These are phyloP conservation scores for Pantherophis vulpinus DNA, from an alignment of 2,797 vertebrate genomes.

Conservation along the genomic window DNA sequence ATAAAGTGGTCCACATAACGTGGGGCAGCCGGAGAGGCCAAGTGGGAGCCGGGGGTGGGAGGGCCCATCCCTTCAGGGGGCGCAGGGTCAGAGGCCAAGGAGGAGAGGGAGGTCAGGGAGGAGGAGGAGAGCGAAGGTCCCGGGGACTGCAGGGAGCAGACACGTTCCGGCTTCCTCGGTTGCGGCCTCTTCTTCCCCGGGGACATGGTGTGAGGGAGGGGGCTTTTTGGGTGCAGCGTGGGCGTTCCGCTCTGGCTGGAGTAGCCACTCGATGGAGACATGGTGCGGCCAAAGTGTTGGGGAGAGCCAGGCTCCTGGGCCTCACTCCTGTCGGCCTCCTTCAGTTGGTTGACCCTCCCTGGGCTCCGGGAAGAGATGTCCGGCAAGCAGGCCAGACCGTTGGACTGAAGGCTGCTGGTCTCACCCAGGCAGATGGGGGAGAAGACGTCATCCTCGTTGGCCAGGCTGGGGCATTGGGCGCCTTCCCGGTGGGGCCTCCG, in stretches of 20 bases:
- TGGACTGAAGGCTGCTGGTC: constrained; percentile 56
- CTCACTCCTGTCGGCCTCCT: constrained; percentile 22
- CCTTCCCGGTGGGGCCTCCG: constrained; percentile 52
- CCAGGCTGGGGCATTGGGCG: constrained; percentile 38
- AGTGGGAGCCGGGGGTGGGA: constrained; percentile 21
- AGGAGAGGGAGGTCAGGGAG: constrained; percentile 86
- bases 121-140: constrained; percentile 83
- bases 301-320: constrained; percentile 63
- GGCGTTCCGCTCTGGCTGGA: constrained; percentile 97
- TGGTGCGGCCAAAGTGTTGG: constrained; percentile 80
- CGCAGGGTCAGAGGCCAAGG: constrained; percentile 76
- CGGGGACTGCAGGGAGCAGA: constrained; percentile 78
- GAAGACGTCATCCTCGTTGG: constrained; percentile 60
- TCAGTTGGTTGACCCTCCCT: not conserved
- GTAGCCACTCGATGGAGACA: constrained; percentile 96
- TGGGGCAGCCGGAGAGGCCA: not conserved
- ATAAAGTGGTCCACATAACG: constrained; percentile 71
- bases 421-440: constrained; percentile 37
- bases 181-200: constrained; percentile 78
- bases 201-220: constrained; percentile 70
- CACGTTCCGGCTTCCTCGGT: constrained; percentile 83
- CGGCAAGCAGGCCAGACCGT: constrained; percentile 46
- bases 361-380: constrained; percentile 47
- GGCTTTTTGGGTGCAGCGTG: constrained; percentile 83
- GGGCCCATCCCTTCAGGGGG: constrained; percentile 59